Conservation (phyloP, 2,888 invertebrate species). For the Tachina fera region DNA sequence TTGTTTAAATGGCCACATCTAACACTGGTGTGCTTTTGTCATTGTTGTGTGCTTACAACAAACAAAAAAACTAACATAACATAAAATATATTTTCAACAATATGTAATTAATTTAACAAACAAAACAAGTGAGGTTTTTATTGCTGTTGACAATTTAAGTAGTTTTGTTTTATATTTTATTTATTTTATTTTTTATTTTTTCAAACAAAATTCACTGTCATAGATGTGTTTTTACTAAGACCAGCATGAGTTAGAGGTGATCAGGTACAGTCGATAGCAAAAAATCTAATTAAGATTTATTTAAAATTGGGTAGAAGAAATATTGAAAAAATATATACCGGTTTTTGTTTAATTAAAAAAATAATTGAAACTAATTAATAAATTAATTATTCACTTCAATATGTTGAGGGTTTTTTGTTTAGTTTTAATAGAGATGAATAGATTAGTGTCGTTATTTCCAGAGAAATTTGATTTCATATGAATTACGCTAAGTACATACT, state of each 20-base stretch:
- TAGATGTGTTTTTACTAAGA: not conserved
- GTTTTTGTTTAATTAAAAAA: too few species aligned
- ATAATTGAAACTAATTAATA: too few species aligned
- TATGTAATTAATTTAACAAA: conserved; percentile 67
- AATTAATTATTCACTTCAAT: too few species aligned
- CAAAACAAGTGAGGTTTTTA: conserved; percentile 38
- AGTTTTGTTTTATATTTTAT: conserved; percentile 54
- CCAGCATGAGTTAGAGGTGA: not conserved
- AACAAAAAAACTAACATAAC: too few species aligned
- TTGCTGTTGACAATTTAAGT: conserved; percentile 69
- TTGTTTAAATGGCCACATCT: conserved; percentile 15
- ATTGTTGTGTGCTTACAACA: conserved; percentile 16
- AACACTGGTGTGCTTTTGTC: conserved; percentile 19
- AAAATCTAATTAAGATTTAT: not conserved
- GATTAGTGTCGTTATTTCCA: too few species aligned
- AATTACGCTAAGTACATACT: too few species aligned
- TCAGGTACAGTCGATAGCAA: not conserved
- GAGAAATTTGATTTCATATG: too few species aligned
- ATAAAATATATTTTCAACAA: conserved; percentile 29
- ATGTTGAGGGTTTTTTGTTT: too few species aligned
- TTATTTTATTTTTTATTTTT: too few species aligned
- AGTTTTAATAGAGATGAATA: too few species aligned
- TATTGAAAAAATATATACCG: too few species aligned
- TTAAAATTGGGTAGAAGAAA: not conserved
- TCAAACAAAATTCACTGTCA: conserved; percentile 30